A percentile compares a stretch with the other conserved stretches of the same genome.
These are phyloP conservation scores for Thryonomys swinderianus DNA, from an alignment of 2,113 vertebrate species.

Conservation along the genomic window DNA sequence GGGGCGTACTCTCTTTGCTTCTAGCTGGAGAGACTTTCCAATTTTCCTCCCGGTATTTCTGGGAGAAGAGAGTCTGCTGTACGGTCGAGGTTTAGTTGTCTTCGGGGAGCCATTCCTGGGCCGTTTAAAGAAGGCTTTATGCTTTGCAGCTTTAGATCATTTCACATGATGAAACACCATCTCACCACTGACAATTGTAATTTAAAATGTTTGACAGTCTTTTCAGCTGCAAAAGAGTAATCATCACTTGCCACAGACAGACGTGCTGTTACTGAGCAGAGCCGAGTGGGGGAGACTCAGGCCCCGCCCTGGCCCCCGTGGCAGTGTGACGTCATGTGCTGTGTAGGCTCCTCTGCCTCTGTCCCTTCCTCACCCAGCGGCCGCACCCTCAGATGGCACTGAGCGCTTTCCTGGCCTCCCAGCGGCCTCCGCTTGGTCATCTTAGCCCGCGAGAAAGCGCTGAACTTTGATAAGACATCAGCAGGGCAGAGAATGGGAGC, in stretches of 20 bases:
- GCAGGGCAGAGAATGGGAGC: background rate
- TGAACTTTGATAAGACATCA: background rate
- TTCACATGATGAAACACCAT: constrained; percentile 82
- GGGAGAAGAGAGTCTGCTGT: constrained; percentile 48
- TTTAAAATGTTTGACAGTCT: constrained; percentile 81
- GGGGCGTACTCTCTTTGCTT: background rate
- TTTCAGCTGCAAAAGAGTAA: constrained; percentile 78
- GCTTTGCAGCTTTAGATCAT: constrained; percentile 84
- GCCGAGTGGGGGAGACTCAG: background rate
- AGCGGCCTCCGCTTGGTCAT: background rate
- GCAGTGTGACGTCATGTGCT: rapidly evolving
- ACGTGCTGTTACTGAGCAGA: rapidly evolving
- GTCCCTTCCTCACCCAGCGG: rapidly evolving
- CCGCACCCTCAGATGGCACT: background rate
- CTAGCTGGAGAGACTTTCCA: constrained; percentile 61
- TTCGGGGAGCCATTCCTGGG: constrained; percentile 79
- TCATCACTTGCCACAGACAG: constrained; percentile 61
- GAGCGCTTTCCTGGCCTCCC: background rate
- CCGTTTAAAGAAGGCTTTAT: constrained; percentile 84
- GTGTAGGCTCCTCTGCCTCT: background rate
- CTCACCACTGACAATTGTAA: constrained; percentile 83
- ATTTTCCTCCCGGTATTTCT: constrained; percentile 64
- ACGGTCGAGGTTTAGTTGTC: constrained; percentile 74
- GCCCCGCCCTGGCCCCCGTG: background rate
- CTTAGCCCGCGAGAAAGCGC: background rate